phyloP scores from a whole-genome alignment of 2,113 vertebrate genomes.

The Motacilla alba region DNA sequence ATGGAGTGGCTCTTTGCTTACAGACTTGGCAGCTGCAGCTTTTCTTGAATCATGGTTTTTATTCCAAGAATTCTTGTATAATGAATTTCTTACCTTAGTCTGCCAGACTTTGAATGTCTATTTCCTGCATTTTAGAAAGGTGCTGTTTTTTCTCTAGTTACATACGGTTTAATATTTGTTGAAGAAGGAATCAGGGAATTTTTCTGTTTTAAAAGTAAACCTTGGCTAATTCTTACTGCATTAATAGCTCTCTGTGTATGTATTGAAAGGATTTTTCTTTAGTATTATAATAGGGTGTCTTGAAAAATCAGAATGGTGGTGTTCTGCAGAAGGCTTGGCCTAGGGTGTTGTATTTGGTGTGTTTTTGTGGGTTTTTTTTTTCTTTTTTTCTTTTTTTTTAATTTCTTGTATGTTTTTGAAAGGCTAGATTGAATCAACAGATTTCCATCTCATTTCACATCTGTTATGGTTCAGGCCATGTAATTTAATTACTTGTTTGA shows the following conservation, averaged over 20 bases:
- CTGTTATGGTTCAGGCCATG: not conserved
- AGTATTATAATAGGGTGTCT: not conserved
- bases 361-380: no score
- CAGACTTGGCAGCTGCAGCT: slow-evolving; percentile 43
- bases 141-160: not conserved
- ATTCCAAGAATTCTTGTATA: slow-evolving; percentile 7
- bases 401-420: not conserved
- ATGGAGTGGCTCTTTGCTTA: not conserved
- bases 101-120: not conserved
- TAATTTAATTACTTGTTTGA: not conserved
- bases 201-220: not conserved
- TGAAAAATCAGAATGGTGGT: not conserved
- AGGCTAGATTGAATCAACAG: not conserved
- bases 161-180: not conserved
- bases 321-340: not conserved
- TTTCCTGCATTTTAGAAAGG: not conserved
- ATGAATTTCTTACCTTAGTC: slow-evolving; percentile 8
- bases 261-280: not conserved
- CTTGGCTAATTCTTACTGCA: not conserved
- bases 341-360: not conserved
- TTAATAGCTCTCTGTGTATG: not conserved
- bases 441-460: not conserved
- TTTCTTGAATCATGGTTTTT: slow-evolving; percentile 12
- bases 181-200: not conserved
- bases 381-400: not conserved